Evolutionary conservation across 1,140 invertebrate genomes (phyloP).

Genomic region (Notospermus geniculatus): DNA sequence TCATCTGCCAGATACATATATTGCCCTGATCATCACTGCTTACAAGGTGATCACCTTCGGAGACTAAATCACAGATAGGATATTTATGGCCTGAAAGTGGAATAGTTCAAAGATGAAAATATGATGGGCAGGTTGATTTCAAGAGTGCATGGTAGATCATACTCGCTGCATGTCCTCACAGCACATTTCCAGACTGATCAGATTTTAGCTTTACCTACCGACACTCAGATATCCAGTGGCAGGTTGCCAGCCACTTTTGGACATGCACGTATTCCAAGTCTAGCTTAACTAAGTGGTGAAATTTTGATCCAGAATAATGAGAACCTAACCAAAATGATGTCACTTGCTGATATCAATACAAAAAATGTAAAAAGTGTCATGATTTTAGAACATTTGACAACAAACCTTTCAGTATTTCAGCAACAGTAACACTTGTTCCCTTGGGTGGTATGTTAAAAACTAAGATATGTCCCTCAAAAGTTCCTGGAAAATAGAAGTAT

Average conservation of each 20-base stretch:
- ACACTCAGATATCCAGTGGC: too few relatives aligned
- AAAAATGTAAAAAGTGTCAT: background rate
- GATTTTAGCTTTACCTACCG: too few relatives aligned
- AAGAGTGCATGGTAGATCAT: too few relatives aligned
- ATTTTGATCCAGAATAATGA: too few relatives aligned
- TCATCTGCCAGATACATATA: slow-evolving; percentile 39
- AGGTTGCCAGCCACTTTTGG: too few relatives aligned
- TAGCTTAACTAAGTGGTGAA: too few relatives aligned
- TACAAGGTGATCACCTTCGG: slow-evolving; percentile 29
- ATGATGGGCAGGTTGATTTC: too few relatives aligned
- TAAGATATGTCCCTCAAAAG: slow-evolving; percentile 36
- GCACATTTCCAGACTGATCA: too few relatives aligned
- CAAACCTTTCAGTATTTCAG: slow-evolving; percentile 37
- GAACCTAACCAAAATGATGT: too few relatives aligned
- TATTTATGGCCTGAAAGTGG: slow-evolving; percentile 32
- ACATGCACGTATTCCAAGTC: too few relatives aligned
- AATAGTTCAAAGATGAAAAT: background rate
- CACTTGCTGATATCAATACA: background rate
- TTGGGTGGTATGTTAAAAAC: slow-evolving; percentile 43
- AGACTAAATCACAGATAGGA: slow-evolving; percentile 38
- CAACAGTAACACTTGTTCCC: slow-evolving; percentile 36
- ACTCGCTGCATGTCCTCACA: too few relatives aligned
- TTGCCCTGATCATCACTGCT: slow-evolving; percentile 42
- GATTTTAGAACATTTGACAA: background rate
- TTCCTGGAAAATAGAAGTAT: slow-evolving; percentile 24